These are phyloP conservation scores for Patella ulyssiponensis DNA, from an alignment of 2,888 invertebrate species.

Conservation along the genomic window DNA sequence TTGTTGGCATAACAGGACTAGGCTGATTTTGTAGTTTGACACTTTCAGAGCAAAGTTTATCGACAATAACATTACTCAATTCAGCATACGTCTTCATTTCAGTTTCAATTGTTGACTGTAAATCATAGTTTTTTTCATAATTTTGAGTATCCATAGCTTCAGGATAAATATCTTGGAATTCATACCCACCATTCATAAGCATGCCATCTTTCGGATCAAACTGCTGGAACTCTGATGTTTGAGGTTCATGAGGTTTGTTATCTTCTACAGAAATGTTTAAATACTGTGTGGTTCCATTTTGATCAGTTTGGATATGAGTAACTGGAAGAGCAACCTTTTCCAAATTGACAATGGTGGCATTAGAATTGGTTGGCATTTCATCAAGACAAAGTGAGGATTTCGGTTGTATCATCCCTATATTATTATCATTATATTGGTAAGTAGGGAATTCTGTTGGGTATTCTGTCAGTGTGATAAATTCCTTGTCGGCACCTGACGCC, in stretches of 20 bases:
- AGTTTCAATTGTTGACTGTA: constrained; percentile 1
- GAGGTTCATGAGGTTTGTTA: background rate
- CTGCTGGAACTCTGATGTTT: background rate
- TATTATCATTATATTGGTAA: background rate
- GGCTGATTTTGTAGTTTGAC: background rate
- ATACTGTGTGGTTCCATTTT: constrained; percentile 1
- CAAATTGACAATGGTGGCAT: constrained; percentile 9
- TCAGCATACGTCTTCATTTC: constrained; percentile 9
- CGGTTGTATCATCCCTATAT: background rate
- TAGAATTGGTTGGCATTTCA: background rate
- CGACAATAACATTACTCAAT: constrained; percentile 7
- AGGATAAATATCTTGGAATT: constrained; percentile 2
- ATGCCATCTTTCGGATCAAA: background rate
- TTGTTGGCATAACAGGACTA: constrained; percentile 2
- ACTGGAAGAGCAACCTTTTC: background rate
- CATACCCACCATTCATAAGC: constrained; percentile 2
- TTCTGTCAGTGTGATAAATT: background rate
- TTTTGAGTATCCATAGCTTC: constrained; percentile 7
- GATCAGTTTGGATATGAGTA: constrained; percentile 1
- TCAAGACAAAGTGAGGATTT: too few species aligned
- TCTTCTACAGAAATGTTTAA: background rate
- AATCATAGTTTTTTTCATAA: constrained; percentile 4
- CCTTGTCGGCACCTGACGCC: background rate
- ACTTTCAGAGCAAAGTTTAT: constrained; percentile 12
- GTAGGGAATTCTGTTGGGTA: background rate